These are phyloP conservation scores for Mico argentatus DNA, from an alignment of 2,797 vertebrate species.

Conservation along the genomic window DNA sequence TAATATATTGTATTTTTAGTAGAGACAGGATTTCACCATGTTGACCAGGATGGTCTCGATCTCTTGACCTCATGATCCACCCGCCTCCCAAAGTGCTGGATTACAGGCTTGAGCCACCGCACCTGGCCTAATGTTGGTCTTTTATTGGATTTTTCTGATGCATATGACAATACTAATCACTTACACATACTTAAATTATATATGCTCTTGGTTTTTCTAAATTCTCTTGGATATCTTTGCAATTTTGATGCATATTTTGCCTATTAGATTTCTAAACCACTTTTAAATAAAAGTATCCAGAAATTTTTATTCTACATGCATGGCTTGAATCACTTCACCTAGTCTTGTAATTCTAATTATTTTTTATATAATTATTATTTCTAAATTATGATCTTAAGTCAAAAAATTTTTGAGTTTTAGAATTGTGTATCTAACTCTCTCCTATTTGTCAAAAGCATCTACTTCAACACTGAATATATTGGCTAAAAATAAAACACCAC, in stretches of 20 bases:
- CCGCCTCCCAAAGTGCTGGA: no score
- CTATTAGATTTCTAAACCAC: background rate
- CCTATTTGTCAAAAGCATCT: background rate
- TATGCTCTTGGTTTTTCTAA: background rate
- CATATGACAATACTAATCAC: background rate
- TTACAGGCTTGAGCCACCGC: no score
- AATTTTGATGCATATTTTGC: background rate
- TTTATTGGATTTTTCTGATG: background rate
- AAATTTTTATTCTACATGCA: background rate
- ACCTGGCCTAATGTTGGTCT: no score
- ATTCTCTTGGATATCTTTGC: background rate
- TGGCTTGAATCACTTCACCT: background rate
- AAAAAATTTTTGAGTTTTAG: background rate
- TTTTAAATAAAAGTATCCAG: background rate
- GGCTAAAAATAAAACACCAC: background rate
- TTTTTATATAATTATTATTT: background rate
- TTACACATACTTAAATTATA: background rate
- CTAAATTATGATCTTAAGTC: background rate
- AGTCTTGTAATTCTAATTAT: background rate
- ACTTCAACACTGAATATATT: background rate
- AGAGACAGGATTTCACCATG: no score
- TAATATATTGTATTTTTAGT: no score
- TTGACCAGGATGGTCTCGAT: no score
- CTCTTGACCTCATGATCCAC: no score
- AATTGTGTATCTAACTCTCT: background rate